phyloP scores from a whole-genome alignment of 1,140 invertebrate genomes.

The Zaprionus tsacasi region DNA sequence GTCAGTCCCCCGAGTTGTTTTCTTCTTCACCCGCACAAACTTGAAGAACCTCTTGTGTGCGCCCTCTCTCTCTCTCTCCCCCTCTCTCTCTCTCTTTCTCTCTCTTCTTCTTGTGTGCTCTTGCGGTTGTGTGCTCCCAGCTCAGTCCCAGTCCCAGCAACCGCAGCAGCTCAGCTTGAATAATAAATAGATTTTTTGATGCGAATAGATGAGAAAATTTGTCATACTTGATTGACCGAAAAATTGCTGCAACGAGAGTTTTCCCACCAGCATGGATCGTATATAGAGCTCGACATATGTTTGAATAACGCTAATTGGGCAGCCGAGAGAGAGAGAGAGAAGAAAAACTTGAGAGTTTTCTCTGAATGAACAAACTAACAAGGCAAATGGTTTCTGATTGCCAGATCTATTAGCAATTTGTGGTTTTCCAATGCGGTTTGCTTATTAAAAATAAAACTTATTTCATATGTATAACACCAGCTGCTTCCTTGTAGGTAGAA shows the following conservation, averaged over 20 bases:
- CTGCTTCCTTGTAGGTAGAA: too few relatives aligned
- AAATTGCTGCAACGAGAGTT: slow-evolving; percentile 28
- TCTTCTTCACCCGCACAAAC: slow-evolving; percentile 8
- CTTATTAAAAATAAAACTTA: background rate
- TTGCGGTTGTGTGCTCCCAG: slow-evolving; percentile 22
- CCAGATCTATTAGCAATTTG: slow-evolving; percentile 1
- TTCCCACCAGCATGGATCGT: background rate
- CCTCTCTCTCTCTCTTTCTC: background rate
- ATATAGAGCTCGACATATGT: slow-evolving; percentile 10
- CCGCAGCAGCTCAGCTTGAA: slow-evolving; percentile 32
- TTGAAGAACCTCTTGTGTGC: slow-evolving; percentile 22
- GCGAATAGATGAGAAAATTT: slow-evolving; percentile 50
- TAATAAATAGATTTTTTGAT: slow-evolving; percentile 51
- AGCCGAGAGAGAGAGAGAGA: background rate
- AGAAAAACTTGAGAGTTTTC: slow-evolving; percentile 1
- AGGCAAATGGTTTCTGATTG: background rate
- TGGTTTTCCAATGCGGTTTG: background rate
- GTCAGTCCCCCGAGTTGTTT: slow-evolving; percentile 42
- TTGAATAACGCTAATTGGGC: slow-evolving; percentile 34
- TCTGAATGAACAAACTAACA: background rate
- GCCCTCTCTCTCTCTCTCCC: background rate
- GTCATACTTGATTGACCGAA: slow-evolving; percentile 52
- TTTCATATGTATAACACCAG: background rate
- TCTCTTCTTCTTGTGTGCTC: background rate
- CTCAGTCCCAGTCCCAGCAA: background rate